A percentile compares a stretch with the other conserved stretches of the same genome.
Conservation (phyloP, 30 jellyfish, hydroid and myxozoan species). For the Turritopsis rubra region DNA sequence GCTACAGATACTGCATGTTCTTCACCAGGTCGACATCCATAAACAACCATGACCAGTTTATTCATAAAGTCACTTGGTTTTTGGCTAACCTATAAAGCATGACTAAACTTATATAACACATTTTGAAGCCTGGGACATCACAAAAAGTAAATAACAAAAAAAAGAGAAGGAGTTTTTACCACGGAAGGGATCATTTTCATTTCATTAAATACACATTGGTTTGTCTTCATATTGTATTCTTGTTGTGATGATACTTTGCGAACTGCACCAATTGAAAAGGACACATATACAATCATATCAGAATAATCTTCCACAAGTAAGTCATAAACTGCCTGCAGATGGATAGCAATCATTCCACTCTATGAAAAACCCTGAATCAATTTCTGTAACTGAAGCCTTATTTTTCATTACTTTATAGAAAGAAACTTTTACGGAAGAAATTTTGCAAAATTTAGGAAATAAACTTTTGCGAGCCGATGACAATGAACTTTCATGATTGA, state of each 20-base stretch:
- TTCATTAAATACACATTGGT: background rate
- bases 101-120: background rate
- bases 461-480: too few relatives aligned
- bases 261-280: background rate
- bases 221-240: slow-evolving; percentile 4
- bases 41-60: background rate
- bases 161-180: too few relatives aligned
- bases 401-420: too few relatives aligned
- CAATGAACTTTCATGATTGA: too few relatives aligned
- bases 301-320: background rate
- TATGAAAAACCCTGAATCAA: too few relatives aligned
- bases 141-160: too few relatives aligned
- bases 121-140: background rate
- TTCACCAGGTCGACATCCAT: slow-evolving; percentile 5
- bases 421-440: background rate
- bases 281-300: slow-evolving; percentile 3
- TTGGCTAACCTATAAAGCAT: slow-evolving; percentile 9
- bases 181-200: background rate
- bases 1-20: slow-evolving; percentile 16
- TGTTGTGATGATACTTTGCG: slow-evolving; percentile 17
- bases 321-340: slow-evolving; percentile 15
- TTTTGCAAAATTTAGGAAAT: too few relatives aligned
- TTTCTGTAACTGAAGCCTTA: too few relatives aligned
- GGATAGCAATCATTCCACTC: slow-evolving; percentile 18
- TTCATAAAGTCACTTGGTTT: slow-evolving; percentile 9